Conservation (phyloP, 2,888 invertebrate genomes). For the Thereva unica region DNA sequence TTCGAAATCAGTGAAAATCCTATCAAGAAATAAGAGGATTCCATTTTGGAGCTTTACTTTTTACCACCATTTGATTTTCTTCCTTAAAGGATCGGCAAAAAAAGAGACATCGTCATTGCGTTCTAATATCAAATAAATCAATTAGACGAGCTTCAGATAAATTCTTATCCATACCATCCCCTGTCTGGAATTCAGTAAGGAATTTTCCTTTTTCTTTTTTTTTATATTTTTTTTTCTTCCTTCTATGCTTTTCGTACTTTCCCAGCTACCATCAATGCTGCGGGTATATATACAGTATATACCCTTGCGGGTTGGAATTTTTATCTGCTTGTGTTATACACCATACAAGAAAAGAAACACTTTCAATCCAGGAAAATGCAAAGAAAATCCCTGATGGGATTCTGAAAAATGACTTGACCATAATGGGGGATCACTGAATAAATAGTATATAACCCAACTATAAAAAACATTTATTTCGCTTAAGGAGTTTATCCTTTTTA, state of each 20-base stretch:
- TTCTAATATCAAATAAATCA: conserved; percentile 45
- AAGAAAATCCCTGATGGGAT: conserved; percentile 54
- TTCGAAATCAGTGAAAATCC: conserved; percentile 34
- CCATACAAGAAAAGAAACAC: conserved; percentile 25
- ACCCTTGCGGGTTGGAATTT: conserved; percentile 11
- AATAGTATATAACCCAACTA: conserved; percentile 46
- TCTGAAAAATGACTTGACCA: conserved; percentile 50
- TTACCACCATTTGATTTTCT: background rate
- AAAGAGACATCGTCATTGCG: conserved; percentile 27
- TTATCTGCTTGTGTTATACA: conserved; percentile 21
- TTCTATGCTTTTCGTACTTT: no score
- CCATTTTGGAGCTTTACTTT: conserved; percentile 1
- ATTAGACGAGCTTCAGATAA: conserved; percentile 40
- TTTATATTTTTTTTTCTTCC: background rate
- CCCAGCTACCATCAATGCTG: no score
- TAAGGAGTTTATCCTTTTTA: conserved; percentile 43
- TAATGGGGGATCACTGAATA: conserved; percentile 53
- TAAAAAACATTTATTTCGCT: conserved; percentile 45
- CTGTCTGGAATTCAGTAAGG: conserved; percentile 5
- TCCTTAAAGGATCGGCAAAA: conserved; percentile 7
- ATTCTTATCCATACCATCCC: conserved; percentile 19
- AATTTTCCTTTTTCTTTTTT: background rate
- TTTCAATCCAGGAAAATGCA: conserved; percentile 39
- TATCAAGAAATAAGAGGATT: conserved; percentile 41
- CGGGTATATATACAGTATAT: conserved; percentile 15